Evolutionary conservation across 2,113 vertebrate genomes (phyloP), one percentile per base, ranked within the genome.

Genomic region (Etheostoma spectabile): DNA sequence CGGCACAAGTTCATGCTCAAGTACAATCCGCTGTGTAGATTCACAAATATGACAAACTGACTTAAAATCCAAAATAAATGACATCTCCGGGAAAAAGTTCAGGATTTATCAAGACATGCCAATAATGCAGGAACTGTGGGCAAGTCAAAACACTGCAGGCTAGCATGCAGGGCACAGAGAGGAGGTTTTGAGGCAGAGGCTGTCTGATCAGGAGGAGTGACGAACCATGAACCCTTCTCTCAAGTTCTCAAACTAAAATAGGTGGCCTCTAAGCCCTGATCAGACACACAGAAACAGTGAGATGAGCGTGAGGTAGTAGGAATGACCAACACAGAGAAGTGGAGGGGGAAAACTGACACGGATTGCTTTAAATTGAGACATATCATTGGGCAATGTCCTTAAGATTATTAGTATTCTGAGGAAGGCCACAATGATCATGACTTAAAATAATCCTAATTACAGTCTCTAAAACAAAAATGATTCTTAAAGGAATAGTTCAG

Each of bases 101-200:
- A 69, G 66, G 51, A 42, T 61, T 81, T 27, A 72, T 63, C 4
- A 63, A 64, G 22, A 73, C 84, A 92, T 85, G 87, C 86, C 56
- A 80, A 72, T 57, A 64, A 67, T 69, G 38, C 38, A 82, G 14
- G 59, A 56, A 74, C 4, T 62, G 42, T 49, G 61, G 79, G 75
- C 46, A 70, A 85, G 67, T 61, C 27, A 79, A 77, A 66, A 87
- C 46, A 56, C 21, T 16, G 56, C 33, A 78, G 59, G 64, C 45
- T 13, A 57, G 68, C 93, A 93, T 91, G 91, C 93, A 85, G 64
- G 21, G 33, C 42, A 56, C 15, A 38, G 60, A 72, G 57, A 5
- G 13, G 51, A n/a, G 24, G 30, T 18, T 55, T 15, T 1, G 13
- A 56, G 45, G 19, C 6, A 13, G 22, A 2, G 22, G n/a, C 22